Evolutionary conservation across 1,140 invertebrate species (phyloP).

Genomic region (Lethrus apterus): DNA sequence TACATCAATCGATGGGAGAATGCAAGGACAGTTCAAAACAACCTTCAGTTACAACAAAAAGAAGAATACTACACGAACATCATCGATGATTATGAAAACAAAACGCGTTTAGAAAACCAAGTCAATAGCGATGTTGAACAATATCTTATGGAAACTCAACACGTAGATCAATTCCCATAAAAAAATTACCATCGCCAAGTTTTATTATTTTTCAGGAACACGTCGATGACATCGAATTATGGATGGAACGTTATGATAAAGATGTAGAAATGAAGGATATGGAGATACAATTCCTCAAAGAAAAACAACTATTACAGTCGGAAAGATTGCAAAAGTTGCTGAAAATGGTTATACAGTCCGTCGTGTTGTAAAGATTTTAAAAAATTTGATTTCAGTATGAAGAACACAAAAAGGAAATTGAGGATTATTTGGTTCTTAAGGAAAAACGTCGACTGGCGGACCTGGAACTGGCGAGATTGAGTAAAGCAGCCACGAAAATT

Average conservation of each 20-base stretch:
- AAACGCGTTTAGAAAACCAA: slow-evolving; percentile 25
- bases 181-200: not conserved
- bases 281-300: slow-evolving; percentile 25
- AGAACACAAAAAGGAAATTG: slow-evolving; percentile 27
- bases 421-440: slow-evolving; percentile 29
- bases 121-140: slow-evolving; percentile 27
- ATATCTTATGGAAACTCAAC: slow-evolving; percentile 17
- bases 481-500: slow-evolving; percentile 39
- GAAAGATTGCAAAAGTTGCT: slow-evolving; percentile 11
- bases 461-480: slow-evolving; percentile 19
- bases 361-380: slow-evolving; percentile 13
- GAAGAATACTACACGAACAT: slow-evolving; percentile 16
- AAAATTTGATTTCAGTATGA: slow-evolving; percentile 27
- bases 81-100: slow-evolving; percentile 16
- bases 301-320: slow-evolving; percentile 17
- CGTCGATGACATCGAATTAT: slow-evolving; percentile 25
- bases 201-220: slow-evolving; percentile 25
- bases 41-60: slow-evolving; percentile 12
- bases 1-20: slow-evolving; percentile 28
- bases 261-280: slow-evolving; percentile 22
- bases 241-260: slow-evolving; percentile 31
- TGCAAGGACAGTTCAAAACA: slow-evolving; percentile 23
- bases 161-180: not conserved
- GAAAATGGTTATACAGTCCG: not conserved
- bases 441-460: slow-evolving; percentile 25